phyloP scores from a whole-genome alignment of 2,888 invertebrate species.

The Netelia fuscicornis region DNA sequence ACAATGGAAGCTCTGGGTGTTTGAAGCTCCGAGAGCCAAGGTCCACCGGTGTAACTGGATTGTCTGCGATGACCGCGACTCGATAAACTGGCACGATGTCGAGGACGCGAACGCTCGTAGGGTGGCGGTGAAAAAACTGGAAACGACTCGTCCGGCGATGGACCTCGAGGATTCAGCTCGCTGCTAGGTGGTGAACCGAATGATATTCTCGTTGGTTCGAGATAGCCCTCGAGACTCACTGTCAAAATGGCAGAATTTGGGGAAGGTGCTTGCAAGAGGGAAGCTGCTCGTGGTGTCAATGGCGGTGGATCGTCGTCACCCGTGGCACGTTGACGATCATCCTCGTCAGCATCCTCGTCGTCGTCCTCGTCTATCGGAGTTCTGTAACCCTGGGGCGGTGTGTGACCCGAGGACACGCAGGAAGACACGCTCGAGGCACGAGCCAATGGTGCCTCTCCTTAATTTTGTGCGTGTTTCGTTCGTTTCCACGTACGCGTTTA shows the following conservation, averaged over 20 bases:
- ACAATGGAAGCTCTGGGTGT: slow-evolving; percentile 91
- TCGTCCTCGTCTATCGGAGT: slow-evolving; percentile 91
- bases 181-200: slow-evolving; percentile 92
- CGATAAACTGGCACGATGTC: slow-evolving; percentile 74
- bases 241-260: slow-evolving; percentile 95
- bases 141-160: slow-evolving; percentile 92
- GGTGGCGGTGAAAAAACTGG: slow-evolving; percentile 95
- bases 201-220: slow-evolving; percentile 93
- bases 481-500: slow-evolving; percentile 27
- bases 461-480: slow-evolving; percentile 65
- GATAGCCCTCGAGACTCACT: slow-evolving; percentile 93
- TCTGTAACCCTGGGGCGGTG: slow-evolving; percentile 90
- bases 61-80: slow-evolving; percentile 81
- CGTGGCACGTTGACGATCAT: slow-evolving; percentile 84
- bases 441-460: slow-evolving; percentile 86
- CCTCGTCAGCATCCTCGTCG: slow-evolving; percentile 85
- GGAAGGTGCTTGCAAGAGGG: slow-evolving; percentile 89
- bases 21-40: slow-evolving; percentile 86
- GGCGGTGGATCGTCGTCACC: slow-evolving; percentile 83
- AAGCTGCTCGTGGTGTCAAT: slow-evolving; percentile 86
- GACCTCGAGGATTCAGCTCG: slow-evolving; percentile 89
- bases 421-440: slow-evolving; percentile 87
- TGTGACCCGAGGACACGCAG: slow-evolving; percentile 88
- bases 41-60: slow-evolving; percentile 85
- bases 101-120: slow-evolving; percentile 84